Base-by-base conservation (phyloP, 2,888 invertebrate species). In the Cerastis rubricosa region DNA sequence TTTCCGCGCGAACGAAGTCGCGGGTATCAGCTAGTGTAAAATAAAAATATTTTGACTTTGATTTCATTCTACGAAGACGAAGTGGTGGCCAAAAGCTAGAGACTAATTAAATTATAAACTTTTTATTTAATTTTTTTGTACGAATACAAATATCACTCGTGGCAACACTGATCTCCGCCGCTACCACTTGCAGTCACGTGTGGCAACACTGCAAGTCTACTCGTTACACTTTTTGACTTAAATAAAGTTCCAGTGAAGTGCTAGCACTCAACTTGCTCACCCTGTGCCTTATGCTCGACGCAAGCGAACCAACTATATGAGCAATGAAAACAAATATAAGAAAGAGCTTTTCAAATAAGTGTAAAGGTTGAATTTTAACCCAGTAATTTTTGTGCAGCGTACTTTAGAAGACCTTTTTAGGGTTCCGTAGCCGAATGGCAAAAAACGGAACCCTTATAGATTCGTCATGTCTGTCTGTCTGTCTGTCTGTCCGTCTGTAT, bases 161-260 rank as follows among this genome's bases (percentile, higher is more conserved):
- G 7, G 35, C 19, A 77, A 29, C 43, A 45, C 77, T 51, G 66
- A 49, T 11, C 12, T 25, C 9, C 17, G 22, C 19, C 25, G 2
- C n/a, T 47, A 47, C 47, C 25, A 35, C 2, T 49, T 47, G 45
- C 66, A 57, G n/a, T 29, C 22, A 63, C 74, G 54, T 54, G 29
- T 64, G 74, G 61, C 67, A 67, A 67, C 54, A 49, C 61, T 47
- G 47, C 43, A 35, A 66, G 29, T 73, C 43, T 51, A 51, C 64
- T 79, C 68, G 68, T 68, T 81, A 81, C 54, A 63, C 54, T 74
- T 74, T 29, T 12, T 63, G 61, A 74, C 67, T 47, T 19, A 78
- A 47, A 63, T 78, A 19, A 22, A 74, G 67, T 81, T 43, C n/a
- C n/a, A 47, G 64, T 54, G 66, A 7, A 49, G 76, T 76, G 76